Percentiles rank a stretch among this genome's conserved stretches.
These are phyloP conservation scores for Drosophila gunungcola DNA, from an alignment of 1,140 invertebrate species.

Conservation along the genomic window DNA sequence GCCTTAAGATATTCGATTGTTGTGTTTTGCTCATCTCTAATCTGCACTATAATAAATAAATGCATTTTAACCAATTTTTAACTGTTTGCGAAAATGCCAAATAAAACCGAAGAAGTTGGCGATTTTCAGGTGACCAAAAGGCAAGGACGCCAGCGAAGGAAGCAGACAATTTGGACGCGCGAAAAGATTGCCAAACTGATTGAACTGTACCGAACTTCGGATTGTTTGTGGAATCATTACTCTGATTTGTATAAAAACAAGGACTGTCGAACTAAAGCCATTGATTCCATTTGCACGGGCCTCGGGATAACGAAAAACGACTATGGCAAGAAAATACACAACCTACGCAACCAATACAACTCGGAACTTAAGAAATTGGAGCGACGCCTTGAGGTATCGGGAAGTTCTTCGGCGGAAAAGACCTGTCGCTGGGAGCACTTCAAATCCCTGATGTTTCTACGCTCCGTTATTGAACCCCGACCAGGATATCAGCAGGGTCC, in stretches of 20 bases:
- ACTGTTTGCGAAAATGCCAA: slow-evolving; percentile 26
- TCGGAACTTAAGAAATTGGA: slow-evolving; percentile 78
- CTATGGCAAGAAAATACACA: slow-evolving; percentile 81
- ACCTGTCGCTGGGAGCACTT: slow-evolving; percentile 76
- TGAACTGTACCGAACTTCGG: slow-evolving; percentile 68
- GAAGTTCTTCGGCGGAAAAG: slow-evolving; percentile 25
- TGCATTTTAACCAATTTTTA: slow-evolving; percentile 1
- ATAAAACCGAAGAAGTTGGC: not conserved
- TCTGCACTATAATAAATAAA: slow-evolving; percentile 3
- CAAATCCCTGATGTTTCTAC: slow-evolving; percentile 70
- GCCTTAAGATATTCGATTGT: not conserved
- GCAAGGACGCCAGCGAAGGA: slow-evolving; percentile 34
- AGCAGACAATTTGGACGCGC: slow-evolving; percentile 68
- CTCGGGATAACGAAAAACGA: slow-evolving; percentile 70
- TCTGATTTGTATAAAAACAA: slow-evolving; percentile 75
- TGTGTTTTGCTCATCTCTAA: not conserved
- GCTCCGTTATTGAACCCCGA: slow-evolving; percentile 68
- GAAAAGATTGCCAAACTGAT: slow-evolving; percentile 77
- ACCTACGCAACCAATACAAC: slow-evolving; percentile 81
- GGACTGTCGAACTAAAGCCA: slow-evolving; percentile 66
- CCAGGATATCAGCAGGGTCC: slow-evolving; percentile 62
- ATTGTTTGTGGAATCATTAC: slow-evolving; percentile 80
- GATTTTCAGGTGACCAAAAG: slow-evolving; percentile 9
- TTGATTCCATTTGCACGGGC: slow-evolving; percentile 58
- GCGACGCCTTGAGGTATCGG: slow-evolving; percentile 60